phyloP scores from a whole-genome alignment of 2,888 invertebrate species.

The Idaea straminata region DNA sequence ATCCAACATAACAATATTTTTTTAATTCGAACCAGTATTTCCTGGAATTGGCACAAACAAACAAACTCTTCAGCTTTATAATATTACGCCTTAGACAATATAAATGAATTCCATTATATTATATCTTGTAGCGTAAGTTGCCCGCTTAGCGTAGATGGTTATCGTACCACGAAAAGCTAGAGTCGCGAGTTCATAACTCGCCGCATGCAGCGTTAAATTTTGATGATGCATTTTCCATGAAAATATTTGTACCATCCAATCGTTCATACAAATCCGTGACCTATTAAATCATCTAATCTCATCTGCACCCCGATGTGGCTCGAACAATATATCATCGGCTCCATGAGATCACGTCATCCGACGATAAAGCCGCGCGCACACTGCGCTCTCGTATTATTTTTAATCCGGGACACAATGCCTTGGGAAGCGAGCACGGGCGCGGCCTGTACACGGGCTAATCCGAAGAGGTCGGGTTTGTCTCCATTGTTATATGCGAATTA shows the following conservation, averaged over 20 bases:
- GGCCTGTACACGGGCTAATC: conserved; percentile 53
- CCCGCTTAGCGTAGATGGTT: no score
- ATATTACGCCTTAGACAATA: no score
- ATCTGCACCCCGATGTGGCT: neutral
- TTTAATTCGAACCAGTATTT: no score
- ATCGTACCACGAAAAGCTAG: no score
- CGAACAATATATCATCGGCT: conserved; percentile 11
- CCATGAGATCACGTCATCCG: conserved; percentile 21
- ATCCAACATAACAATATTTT: no score
- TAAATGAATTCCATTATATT: no score
- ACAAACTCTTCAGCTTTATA: no score
- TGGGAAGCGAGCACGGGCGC: conserved; percentile 37
- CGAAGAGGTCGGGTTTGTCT: conserved; percentile 25
- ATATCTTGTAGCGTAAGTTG: no score
- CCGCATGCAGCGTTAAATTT: neutral
- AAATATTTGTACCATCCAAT: neutral
- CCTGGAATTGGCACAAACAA: no score
- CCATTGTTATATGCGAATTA: conserved; percentile 19
- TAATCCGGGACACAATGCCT: conserved; percentile 51
- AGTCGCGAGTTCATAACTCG: no score
- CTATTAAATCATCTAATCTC: neutral
- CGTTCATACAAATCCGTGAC: neutral
- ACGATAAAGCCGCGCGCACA: conserved; percentile 14
- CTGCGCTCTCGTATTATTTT: conserved; percentile 46
- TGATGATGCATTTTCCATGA: neutral